phyloP scores from a whole-genome alignment of 2,797 vertebrate species.

The Acipenser ruthenus region DNA sequence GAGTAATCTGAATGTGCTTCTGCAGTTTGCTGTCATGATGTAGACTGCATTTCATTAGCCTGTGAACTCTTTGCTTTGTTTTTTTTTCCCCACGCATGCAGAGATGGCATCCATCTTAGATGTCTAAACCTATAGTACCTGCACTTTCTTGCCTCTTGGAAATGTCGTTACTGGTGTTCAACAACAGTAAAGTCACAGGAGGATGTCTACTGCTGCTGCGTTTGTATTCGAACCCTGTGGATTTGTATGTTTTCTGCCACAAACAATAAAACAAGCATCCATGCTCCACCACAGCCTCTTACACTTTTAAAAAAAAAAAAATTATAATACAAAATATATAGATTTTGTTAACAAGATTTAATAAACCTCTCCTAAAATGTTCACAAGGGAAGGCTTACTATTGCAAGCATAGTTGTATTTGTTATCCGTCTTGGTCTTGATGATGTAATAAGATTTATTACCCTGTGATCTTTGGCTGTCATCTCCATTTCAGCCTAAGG shows the following conservation, averaged over 20 bases:
- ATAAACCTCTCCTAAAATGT: conserved; percentile 22
- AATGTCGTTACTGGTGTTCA: neutral
- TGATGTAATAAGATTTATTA: neutral
- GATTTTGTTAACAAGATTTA: conserved; percentile 27
- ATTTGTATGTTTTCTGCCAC: neutral
- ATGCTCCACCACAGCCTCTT: conserved; percentile 20
- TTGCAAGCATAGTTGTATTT: conserved; percentile 8
- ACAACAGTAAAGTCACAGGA: neutral
- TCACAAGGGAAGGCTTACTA: conserved; percentile 11
- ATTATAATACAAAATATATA: conserved; percentile 24
- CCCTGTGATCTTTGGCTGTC: neutral
- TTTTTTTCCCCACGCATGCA: conserved; percentile 6
- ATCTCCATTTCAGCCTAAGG: neutral
- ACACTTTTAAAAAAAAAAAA: too few species aligned
- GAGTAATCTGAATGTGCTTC: neutral
- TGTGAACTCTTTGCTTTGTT: conserved; percentile 4
- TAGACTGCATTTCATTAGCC: neutral
- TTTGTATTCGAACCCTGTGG: conserved; percentile 2
- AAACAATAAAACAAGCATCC: neutral
- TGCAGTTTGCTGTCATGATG: neutral
- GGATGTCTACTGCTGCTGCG: conserved; percentile 7
- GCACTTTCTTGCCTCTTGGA: conserved; percentile 8
- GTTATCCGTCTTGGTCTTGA: neutral
- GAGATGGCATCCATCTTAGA: conserved; percentile 15
- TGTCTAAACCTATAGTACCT: conserved; percentile 10